Evolutionary conservation across 1,140 invertebrate species (phyloP), one percentile per base, ranked within the genome.

Genomic region (Rhagoletis pomonella): DNA sequence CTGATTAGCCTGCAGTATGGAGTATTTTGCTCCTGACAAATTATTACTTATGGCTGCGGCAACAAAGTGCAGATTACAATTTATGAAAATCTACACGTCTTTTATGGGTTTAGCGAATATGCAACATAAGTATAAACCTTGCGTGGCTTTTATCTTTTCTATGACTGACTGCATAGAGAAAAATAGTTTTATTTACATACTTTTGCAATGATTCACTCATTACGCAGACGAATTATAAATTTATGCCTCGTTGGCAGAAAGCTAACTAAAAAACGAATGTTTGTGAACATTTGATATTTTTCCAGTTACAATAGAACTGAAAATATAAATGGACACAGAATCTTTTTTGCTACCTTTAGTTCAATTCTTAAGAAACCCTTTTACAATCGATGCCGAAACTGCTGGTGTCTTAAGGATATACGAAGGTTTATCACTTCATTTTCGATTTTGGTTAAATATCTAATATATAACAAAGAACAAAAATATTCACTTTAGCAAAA

Each of bases 181-280:
- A 19, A 19, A 67, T 10, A 4, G 6, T 67, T 67, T 67, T 29
- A 7, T 39, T 67, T 67, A 9, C 4, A 29, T 6, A 67, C 7
- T 58, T 50, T 3, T 29, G 55, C 7, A 29, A 81, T 81, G 47
- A 81, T 58, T 81, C 73, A 39, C 73, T 6, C 73, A 55, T 6
- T 29, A 55, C n/a, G 29, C 10, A 39, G 29, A n/a, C 47, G 19
- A 77, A 50, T 44, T 55, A 77, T 50, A 7, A 69, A 50, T 47
- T 50, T 17, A 77, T 81, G 73, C 73, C 29, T 50, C 47, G 73
- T 81, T 81, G 73, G 73, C 73, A 81, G 6, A 19, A 2, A 55
- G n/a, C 9, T 55, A 55, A 17, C 47, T 55, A 58, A 55, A 81
- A 55, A 81, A 81, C 73, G 55, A 55, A 29, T 4, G n/a, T 55